Evolutionary conservation across 2,797 vertebrate species (phyloP).

Genomic region (Semaprochilodus insignis): DNA sequence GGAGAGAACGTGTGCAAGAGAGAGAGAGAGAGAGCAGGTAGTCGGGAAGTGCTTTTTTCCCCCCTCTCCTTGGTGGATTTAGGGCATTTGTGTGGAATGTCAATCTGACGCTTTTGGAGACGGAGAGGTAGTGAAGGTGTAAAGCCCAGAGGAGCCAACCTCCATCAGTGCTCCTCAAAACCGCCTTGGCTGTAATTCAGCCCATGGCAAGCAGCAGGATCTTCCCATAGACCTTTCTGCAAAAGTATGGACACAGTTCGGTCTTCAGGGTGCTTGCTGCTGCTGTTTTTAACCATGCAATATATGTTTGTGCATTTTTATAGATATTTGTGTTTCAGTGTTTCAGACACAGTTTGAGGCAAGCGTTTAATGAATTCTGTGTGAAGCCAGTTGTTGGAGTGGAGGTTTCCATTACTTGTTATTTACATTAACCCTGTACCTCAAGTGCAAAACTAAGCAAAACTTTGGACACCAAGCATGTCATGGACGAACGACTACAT

Average conservation of each 20-base stretch:
- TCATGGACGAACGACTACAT: too few species aligned
- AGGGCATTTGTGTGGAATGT: conserved; percentile 74
- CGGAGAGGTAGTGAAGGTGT: conserved; percentile 47
- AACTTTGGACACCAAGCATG: too few species aligned
- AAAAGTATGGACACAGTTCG: background rate
- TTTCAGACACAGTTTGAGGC: too few species aligned
- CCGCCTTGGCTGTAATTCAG: conserved; percentile 14
- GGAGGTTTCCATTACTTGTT: too few species aligned
- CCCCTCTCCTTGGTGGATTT: conserved; percentile 70
- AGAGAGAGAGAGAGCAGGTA: conserved; percentile 4
- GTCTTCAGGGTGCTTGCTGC: background rate
- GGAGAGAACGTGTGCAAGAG: conserved; percentile 50
- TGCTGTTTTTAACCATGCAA: background rate
- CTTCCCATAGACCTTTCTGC: conserved; percentile 15
- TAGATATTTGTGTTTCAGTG: background rate
- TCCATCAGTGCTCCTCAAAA: conserved; percentile 37
- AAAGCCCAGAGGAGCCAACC: conserved; percentile 44
- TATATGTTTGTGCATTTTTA: too few species aligned
- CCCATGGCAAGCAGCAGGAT: conserved; percentile 12
- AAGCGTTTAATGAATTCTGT: too few species aligned
- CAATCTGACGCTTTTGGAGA: conserved; percentile 63
- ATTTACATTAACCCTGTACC: too few species aligned
- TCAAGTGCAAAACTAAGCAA: too few species aligned
- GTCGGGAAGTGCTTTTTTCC: conserved; percentile 1
- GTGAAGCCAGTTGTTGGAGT: too few species aligned